Conservation (phyloP, 1,140 invertebrate species). For the Nymphalis io region DNA sequence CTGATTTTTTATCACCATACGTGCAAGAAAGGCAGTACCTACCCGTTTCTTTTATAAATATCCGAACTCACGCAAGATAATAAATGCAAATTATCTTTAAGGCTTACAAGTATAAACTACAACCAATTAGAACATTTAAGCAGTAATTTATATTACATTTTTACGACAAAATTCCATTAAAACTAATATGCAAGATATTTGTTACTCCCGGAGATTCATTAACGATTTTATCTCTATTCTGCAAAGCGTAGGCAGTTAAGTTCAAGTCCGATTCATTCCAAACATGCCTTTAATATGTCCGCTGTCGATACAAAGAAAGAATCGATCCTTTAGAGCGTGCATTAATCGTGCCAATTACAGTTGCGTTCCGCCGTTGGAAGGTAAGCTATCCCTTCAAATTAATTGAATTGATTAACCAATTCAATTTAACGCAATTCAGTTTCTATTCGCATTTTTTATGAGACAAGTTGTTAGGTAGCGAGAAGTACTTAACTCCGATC, state of each 20-base stretch:
- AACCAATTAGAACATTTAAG: slow-evolving; percentile 7
- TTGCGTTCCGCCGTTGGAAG: slow-evolving; percentile 49
- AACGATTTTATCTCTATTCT: slow-evolving; percentile 55
- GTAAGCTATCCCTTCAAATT: slow-evolving; percentile 69
- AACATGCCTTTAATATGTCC: slow-evolving; percentile 62
- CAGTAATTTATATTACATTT: slow-evolving; percentile 14
- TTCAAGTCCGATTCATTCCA: slow-evolving; percentile 52
- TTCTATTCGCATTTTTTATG: slow-evolving; percentile 51
- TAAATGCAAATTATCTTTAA: slow-evolving; percentile 10
- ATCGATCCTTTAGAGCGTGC: slow-evolving; percentile 56
- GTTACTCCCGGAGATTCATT: slow-evolving; percentile 38
- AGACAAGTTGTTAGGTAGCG: slow-evolving; percentile 39
- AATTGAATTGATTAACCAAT: slow-evolving; percentile 76
- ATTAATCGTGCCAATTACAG: slow-evolving; percentile 74
- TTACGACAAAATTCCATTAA: slow-evolving; percentile 12
- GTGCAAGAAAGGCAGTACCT: slow-evolving; percentile 6
- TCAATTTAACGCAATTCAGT: slow-evolving; percentile 64
- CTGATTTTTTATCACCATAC: slow-evolving; percentile 23
- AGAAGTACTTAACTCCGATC: slow-evolving; percentile 29
- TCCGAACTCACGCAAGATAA: slow-evolving; percentile 3
- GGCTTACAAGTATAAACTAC: neutral
- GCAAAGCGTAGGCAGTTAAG: slow-evolving; percentile 54
- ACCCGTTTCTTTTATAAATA: neutral
- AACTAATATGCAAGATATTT: slow-evolving; percentile 29
- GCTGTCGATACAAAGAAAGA: slow-evolving; percentile 66